Evolutionary conservation across 2,888 invertebrate species (phyloP).

Genomic region (Andrena marginata): DNA sequence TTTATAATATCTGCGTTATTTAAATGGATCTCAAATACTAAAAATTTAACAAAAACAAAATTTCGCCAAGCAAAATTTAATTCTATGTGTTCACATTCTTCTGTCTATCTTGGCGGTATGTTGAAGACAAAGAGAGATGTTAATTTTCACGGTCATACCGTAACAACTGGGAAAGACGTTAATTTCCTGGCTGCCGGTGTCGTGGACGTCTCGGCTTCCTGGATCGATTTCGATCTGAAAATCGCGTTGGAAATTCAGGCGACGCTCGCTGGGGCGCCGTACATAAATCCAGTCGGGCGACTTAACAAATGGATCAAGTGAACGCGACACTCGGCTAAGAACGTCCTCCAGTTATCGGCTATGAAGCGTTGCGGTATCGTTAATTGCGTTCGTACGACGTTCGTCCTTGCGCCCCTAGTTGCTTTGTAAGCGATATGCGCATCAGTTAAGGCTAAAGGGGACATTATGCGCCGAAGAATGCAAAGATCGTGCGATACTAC

Average conservation of each 20-base stretch:
- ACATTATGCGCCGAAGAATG: conserved; percentile 22
- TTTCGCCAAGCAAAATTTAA: not conserved
- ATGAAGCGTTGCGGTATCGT: conserved; percentile 55
- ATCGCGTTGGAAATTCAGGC: conserved; percentile 25
- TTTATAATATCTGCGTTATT: too few relatives aligned
- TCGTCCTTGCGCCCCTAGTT: conserved; percentile 55
- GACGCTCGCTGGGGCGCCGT: conserved; percentile 12
- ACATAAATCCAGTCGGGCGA: conserved; percentile 44
- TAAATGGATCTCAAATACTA: too few relatives aligned
- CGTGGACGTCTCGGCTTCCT: not conserved
- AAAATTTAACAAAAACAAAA: too few relatives aligned
- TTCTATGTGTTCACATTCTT: not conserved
- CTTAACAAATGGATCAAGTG: conserved; percentile 58
- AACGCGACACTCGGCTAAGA: conserved; percentile 49
- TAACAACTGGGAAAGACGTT: conserved; percentile 8
- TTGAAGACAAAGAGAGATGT: conserved; percentile 6
- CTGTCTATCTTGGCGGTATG: not conserved
- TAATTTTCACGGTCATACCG: not conserved
- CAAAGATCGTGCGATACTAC: conserved; percentile 34
- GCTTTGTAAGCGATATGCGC: conserved; percentile 38
- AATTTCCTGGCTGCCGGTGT: conserved; percentile 10
- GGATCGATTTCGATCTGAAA: conserved; percentile 30
- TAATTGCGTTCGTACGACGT: conserved; percentile 49
- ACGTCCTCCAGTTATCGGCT: conserved; percentile 29
- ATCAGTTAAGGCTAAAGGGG: conserved; percentile 9